A percentile compares a stretch with the other conserved stretches of the same genome.
phyloP scores from a whole-genome alignment of 2,113 vertebrate species.

The Serinus canaria region DNA sequence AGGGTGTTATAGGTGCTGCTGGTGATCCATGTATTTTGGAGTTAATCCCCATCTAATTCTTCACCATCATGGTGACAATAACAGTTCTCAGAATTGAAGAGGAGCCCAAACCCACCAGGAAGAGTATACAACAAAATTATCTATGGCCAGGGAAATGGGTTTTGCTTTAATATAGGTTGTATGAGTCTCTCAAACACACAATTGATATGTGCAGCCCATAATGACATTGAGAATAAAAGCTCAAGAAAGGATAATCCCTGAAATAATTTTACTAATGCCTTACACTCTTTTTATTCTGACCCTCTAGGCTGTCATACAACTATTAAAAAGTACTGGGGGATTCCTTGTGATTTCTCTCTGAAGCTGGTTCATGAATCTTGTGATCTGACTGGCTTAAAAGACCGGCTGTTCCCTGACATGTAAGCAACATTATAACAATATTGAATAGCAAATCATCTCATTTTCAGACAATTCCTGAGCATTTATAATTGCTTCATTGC shows the following conservation, averaged over 20 bases:
- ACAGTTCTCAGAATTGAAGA: neutral
- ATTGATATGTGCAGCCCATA: neutral
- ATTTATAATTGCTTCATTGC: neutral
- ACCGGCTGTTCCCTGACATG: neutral
- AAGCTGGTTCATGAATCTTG: neutral
- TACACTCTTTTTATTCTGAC: neutral
- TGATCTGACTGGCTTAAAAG: neutral
- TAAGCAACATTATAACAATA: neutral
- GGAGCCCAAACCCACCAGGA: neutral
- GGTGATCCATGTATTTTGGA: neutral
- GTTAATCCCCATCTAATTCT: neutral
- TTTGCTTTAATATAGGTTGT: neutral
- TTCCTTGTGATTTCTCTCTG: constrained; percentile 1
- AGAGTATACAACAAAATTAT: neutral
- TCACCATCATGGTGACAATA: neutral
- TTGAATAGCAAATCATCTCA: neutral
- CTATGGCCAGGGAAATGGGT: neutral
- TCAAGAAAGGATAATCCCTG: neutral
- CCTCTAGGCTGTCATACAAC: neutral
- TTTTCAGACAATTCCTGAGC: neutral
- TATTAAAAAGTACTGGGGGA: neutral
- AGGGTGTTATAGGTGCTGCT: neutral
- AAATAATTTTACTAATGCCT: neutral
- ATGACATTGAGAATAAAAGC: neutral
- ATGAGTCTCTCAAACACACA: neutral